Conservation (phyloP, 2,888 invertebrate genomes). For the Phragmatobia fuliginosa region DNA sequence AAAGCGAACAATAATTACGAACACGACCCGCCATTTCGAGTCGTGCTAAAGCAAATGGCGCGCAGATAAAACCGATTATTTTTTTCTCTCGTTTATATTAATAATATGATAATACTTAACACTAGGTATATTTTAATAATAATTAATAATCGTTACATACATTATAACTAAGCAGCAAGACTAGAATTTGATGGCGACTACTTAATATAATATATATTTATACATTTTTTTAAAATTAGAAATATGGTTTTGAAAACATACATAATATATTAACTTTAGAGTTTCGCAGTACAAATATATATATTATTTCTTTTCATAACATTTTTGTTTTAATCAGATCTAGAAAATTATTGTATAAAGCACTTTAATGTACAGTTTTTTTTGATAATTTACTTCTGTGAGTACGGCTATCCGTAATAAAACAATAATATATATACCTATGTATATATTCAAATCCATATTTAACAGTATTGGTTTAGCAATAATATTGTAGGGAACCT, state of each 20-base stretch:
- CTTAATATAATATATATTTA: constrained; percentile 58
- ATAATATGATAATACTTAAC: constrained; percentile 73
- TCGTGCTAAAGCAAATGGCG: constrained; percentile 38
- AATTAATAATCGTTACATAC: constrained; percentile 72
- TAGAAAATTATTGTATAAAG: too few relatives aligned
- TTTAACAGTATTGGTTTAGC: not conserved
- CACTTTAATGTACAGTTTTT: too few relatives aligned
- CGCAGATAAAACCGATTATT: constrained; percentile 51
- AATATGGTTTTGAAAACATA: constrained; percentile 10
- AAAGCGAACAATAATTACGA: constrained; percentile 25
- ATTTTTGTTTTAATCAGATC: not conserved
- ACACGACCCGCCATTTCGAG: constrained; percentile 40
- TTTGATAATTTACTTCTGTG: too few relatives aligned
- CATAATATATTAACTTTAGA: not conserved
- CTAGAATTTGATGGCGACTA: constrained; percentile 83
- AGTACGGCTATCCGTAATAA: not conserved
- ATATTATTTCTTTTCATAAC: not conserved
- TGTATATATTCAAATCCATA: constrained; percentile 16
- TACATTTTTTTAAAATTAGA: constrained; percentile 2
- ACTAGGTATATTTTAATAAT: constrained; percentile 65
- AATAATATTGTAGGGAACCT: constrained; percentile 9
- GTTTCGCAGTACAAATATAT: constrained; percentile 6
- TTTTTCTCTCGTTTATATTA: constrained; percentile 42
- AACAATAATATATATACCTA: not conserved
- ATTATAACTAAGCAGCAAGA: constrained; percentile 76